Evolutionary conservation across 2,797 vertebrate species (phyloP).

Genomic region (Allenopithecus nigroviridis): DNA sequence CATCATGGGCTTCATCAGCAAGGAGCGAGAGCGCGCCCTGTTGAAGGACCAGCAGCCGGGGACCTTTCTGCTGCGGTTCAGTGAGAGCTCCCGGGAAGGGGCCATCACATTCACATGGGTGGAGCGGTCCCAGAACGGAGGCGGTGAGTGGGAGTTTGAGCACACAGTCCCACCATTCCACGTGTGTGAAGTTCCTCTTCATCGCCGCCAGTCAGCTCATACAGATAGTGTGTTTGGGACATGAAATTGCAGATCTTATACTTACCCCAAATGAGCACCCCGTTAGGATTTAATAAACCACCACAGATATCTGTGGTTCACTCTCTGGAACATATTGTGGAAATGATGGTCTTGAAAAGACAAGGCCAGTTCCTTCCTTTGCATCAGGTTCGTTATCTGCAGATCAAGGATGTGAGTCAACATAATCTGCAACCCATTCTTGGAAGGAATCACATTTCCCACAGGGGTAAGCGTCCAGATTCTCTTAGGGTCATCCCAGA

Average conservation of each 20-base stretch:
- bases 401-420: not conserved
- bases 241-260: not conserved
- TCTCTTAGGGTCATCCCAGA: fast-evolving
- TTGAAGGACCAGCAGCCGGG: slow-evolving; percentile 91
- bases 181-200: too few species aligned
- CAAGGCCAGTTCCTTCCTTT: not conserved
- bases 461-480: not conserved
- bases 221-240: not conserved
- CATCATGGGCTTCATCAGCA: slow-evolving; percentile 96
- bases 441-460: not conserved
- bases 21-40: slow-evolving; percentile 90
- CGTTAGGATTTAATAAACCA: not conserved
- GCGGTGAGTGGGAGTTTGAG: slow-evolving; percentile 25
- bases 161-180: fast-evolving
- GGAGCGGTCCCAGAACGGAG: slow-evolving; percentile 83
- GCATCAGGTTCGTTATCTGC: not conserved
- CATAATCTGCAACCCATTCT: not conserved
- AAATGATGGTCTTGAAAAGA: not conserved
- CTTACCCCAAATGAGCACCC: not conserved
- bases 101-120: slow-evolving; percentile 98
- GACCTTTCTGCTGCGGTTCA: slow-evolving; percentile 96
- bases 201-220: fast-evolving
- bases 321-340: not conserved
- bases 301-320: not conserved
- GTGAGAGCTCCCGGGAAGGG: slow-evolving; percentile 95